Evolutionary conservation across 2,797 vertebrate genomes (phyloP).

Genomic region (Sternotherus odoratus): DNA sequence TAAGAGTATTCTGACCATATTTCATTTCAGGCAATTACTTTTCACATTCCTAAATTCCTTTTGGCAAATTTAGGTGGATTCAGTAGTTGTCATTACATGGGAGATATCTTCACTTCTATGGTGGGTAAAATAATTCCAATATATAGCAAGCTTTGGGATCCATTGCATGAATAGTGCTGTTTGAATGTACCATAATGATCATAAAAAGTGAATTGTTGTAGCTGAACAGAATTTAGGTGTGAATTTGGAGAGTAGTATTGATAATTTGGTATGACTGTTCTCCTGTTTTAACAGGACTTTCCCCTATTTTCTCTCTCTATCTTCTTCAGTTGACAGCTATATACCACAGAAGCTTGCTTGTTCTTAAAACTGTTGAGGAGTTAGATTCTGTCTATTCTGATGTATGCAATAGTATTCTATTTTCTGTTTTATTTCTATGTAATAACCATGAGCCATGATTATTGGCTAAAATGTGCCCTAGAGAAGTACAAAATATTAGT

Average conservation of each 20-base stretch:
- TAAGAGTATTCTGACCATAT: not conserved
- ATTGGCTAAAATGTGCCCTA: not conserved
- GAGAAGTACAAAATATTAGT: not conserved
- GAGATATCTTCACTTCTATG: not conserved
- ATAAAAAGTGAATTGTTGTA: not conserved
- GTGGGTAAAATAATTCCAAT: not conserved
- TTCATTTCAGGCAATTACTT: not conserved
- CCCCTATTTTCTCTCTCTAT: fast-evolving
- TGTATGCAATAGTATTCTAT: not conserved
- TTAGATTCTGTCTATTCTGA: not conserved
- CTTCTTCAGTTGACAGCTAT: fast-evolving
- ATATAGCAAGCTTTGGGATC: not conserved
- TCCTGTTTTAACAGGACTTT: not conserved
- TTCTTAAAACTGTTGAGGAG: not conserved
- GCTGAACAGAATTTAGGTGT: not conserved
- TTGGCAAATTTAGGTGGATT: not conserved
- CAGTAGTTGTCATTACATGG: not conserved
- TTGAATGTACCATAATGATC: not conserved
- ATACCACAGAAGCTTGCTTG: not conserved
- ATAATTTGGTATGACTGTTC: not conserved
- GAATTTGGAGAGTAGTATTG: not conserved
- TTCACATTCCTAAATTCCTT: not conserved
- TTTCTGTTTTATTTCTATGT: not conserved
- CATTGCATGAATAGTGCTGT: not conserved
- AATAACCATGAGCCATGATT: not conserved